Evolutionary conservation across 2,113 vertebrate species (phyloP).

Genomic region (Ovis canadensis): DNA sequence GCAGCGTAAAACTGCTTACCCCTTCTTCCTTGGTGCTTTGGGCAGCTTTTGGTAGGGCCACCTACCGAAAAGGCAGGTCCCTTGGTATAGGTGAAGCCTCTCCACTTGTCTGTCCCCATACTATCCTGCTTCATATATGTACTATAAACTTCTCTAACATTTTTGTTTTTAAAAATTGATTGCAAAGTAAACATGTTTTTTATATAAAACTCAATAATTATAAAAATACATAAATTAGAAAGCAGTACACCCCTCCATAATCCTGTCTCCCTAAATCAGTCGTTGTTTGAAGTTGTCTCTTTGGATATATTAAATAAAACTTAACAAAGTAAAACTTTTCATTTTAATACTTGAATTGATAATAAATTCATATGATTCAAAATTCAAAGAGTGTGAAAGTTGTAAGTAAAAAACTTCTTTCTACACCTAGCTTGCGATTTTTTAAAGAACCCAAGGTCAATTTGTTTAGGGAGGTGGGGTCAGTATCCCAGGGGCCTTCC

Average conservation of each 20-base stretch:
- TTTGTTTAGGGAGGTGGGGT: neutral
- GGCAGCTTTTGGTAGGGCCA: neutral
- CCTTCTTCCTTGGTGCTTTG: neutral
- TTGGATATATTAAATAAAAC: neutral
- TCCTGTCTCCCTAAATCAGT: neutral
- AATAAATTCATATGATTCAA: conserved; percentile 1
- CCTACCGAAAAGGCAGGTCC: neutral
- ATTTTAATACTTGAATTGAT: neutral
- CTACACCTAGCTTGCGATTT: neutral
- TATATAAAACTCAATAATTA: neutral
- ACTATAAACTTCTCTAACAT: neutral
- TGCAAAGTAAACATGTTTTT: neutral
- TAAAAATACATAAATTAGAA: neutral
- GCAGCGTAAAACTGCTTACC: neutral
- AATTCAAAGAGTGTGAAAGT: neutral
- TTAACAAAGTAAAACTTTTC: neutral
- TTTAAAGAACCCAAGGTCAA: neutral
- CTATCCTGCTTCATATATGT: neutral
- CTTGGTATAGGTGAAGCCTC: neutral
- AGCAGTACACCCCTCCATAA: neutral
- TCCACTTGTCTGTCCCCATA: neutral
- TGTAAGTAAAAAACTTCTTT: neutral
- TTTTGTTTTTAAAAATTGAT: neutral
- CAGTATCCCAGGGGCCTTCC: neutral
- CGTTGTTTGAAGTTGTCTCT: neutral